phyloP scores from a whole-genome alignment of 1,140 invertebrate genomes.

The Cryptotermes secundus region DNA sequence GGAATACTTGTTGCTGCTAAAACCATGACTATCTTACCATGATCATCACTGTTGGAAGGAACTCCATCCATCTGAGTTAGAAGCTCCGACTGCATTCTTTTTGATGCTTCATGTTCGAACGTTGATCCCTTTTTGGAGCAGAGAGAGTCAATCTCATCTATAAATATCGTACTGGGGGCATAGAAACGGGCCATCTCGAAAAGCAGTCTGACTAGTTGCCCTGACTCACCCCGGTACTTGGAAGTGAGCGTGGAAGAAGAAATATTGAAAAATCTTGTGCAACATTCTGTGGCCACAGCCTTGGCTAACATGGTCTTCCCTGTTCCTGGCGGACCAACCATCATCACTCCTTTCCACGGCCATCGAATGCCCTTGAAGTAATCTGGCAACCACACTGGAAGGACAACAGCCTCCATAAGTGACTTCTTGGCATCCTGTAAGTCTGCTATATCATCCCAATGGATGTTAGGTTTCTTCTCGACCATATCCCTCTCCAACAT shows the following conservation, averaged over 20 bases:
- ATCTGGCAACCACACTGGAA: constrained; percentile 98
- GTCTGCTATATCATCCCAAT: constrained; percentile 98
- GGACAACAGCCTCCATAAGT: constrained; percentile 95
- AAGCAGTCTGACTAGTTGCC: constrained; percentile 94
- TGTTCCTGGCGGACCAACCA: constrained; percentile 97
- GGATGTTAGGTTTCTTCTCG: constrained; percentile 95
- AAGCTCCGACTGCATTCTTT: no score
- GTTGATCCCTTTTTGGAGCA: no score
- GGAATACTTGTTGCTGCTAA: no score
- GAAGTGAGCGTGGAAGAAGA: constrained; percentile 96
- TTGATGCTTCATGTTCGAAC: no score
- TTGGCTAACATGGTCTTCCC: constrained; percentile 99
- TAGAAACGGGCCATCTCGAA: constrained; percentile 99
- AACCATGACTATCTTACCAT: no score
- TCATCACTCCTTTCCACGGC: constrained; percentile 93
- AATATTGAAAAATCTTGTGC: constrained; percentile 99
- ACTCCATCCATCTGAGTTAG: no score
- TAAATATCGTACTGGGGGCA: no score
- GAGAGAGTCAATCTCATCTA: no score
- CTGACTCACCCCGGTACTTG: constrained; percentile 98
- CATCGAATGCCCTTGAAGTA: constrained; percentile 95
- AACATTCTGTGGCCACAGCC: constrained; percentile 98
- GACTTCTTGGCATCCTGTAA: constrained; percentile 91
- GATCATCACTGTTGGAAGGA: no score
- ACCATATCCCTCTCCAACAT: constrained; percentile 98